Evolutionary conservation across 2,797 vertebrate genomes (phyloP), one percentile per base, ranked within the genome.

Genomic region (Notoglanidium macrostoma): DNA sequence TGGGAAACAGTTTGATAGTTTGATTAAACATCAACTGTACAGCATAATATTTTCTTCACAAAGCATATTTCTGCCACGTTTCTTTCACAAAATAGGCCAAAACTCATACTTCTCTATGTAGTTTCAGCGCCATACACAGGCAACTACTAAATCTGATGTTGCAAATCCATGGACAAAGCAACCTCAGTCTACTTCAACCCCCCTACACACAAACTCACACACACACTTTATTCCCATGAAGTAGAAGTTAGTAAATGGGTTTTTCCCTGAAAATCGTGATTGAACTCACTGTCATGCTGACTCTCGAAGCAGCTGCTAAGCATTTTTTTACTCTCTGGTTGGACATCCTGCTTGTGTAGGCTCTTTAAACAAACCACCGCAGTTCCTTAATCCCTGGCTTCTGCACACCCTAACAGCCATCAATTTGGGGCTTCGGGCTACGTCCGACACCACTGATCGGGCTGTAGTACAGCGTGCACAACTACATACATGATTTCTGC

Each of bases 361-460:
- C 84, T 91, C 88, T 90, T 92, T 89, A 92, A 92, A 92, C 91
- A 93, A 92, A 91, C 90, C 87, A 63, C 86, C 78, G 84, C 90
- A 87, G 90, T 74, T 92, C 51, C 84, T 77, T 92, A 89, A 92
- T 92, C 93, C 91, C 91, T 23, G 87, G 90, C 90, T 90, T 90
- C 90, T 93, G 93, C 89, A 87, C 89, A 88, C 86, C 23, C 40
- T 91, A 92, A 89, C 86, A 91, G 88, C 72, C 89, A 90, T 92
- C 89, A 89, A 80, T 91, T 87, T 88, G 81, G 86, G 73, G 87
- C 89, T 88, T 85, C 88, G 21, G 32, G 86, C 86, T 86, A 88
- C 86, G 77, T 89, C 86, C 84, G 87, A 88, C 80, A 87, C 70
- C 40, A 19, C 61, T 88, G 86, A 91, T 88, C 90, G 89, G 87